A percentile compares a stretch with the other conserved stretches of the same genome.
These are phyloP conservation scores for Hydrophis major DNA, from an alignment of 2,797 vertebrate species.

Conservation along the genomic window DNA sequence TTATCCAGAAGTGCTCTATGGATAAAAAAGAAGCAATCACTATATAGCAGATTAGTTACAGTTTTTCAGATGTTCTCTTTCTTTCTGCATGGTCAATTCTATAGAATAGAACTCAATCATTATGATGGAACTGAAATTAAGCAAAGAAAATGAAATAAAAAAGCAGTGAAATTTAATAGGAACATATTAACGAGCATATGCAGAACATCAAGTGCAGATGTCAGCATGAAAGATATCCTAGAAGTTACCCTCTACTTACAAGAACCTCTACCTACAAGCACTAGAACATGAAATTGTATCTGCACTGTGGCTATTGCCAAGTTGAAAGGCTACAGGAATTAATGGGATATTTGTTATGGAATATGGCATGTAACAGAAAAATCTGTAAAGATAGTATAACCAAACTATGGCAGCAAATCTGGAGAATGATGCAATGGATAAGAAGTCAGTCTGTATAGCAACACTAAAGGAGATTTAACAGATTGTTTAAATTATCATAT, in stretches of 20 bases:
- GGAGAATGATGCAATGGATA: neutral
- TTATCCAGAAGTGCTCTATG: neutral
- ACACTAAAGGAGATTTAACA: neutral
- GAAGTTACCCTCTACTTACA: neutral
- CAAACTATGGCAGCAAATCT: neutral
- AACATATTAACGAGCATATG: neutral
- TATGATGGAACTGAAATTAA: neutral
- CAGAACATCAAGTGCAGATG: neutral
- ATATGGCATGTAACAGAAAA: neutral
- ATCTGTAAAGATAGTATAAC: neutral
- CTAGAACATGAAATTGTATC: neutral
- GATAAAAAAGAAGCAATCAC: neutral
- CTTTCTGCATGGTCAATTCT: neutral
- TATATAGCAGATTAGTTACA: neutral
- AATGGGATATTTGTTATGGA: neutral
- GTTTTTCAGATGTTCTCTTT: neutral
- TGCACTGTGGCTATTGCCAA: neutral
- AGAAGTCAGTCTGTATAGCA: neutral
- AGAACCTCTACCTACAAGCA: neutral
- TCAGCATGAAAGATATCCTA: neutral
- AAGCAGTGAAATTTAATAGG: neutral
- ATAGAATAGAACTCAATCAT: neutral
- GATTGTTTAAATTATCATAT: neutral
- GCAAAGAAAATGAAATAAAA: neutral
- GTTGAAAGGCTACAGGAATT: neutral